phyloP scores from a whole-genome alignment of 2,797 vertebrate genomes.

The Crocodylus rhombifer region DNA sequence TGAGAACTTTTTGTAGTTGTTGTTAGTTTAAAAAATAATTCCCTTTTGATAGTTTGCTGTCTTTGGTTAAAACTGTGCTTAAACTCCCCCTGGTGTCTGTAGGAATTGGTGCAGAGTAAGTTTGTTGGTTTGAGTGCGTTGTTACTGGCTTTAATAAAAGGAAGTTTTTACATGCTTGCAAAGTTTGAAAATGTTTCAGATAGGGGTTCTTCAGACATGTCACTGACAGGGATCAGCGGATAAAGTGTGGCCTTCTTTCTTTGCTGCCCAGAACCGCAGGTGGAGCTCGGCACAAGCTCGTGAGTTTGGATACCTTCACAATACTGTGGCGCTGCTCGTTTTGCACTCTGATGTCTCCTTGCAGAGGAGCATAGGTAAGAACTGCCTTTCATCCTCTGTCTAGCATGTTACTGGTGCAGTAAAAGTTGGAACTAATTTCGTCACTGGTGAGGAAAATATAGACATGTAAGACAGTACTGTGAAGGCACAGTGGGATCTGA shows the following conservation, averaged over 20 bases:
- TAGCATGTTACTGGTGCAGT: not conserved
- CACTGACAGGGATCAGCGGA: not conserved
- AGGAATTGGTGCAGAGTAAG: not conserved
- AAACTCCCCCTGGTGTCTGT: rapidly evolving
- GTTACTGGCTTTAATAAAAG: rapidly evolving
- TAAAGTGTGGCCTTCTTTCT: not conserved
- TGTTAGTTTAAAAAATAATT: not conserved
- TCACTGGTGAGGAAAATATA: not conserved
- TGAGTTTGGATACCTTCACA: slow-evolving; percentile 97
- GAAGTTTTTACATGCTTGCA: not conserved
- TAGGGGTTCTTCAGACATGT: not conserved
- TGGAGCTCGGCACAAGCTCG: slow-evolving; percentile 98
- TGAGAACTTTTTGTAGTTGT: not conserved
- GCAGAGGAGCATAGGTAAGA: slow-evolving; percentile 91
- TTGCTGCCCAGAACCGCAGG: slow-evolving; percentile 90
- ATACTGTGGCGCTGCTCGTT: slow-evolving; percentile 93
- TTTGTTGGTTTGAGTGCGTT: not conserved
- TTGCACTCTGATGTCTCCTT: slow-evolving; percentile 91
- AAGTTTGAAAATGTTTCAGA: not conserved
- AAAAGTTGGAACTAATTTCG: not conserved
- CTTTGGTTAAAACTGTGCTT: not conserved
- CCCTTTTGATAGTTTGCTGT: not conserved
- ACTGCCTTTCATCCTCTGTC: not conserved
- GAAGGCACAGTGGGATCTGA: too few relatives aligned
- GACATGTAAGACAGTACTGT: not conserved